These are phyloP conservation scores for Sebastes glaucus DNA, from an alignment of 2,797 vertebrate species.

Conservation along the genomic window DNA sequence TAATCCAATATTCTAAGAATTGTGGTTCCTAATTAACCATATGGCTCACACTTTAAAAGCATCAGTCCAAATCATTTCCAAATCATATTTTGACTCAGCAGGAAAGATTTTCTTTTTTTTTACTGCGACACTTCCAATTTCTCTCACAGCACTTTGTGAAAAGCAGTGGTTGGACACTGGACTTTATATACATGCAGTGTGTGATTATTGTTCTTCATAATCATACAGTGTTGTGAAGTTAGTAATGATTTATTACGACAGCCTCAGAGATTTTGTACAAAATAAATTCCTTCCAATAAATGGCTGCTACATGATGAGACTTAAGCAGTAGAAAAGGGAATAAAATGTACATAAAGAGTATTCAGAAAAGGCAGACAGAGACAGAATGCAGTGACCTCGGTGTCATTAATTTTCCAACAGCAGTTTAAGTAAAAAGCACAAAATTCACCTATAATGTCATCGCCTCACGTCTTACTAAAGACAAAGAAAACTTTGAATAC, in stretches of 20 bases:
- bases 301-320: neutral
- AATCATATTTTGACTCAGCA: slow-evolving; percentile 14
- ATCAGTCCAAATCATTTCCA: slow-evolving; percentile 1
- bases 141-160: neutral
- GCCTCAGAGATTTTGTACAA: neutral
- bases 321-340: neutral
- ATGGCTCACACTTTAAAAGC: slow-evolving; percentile 29
- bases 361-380: neutral
- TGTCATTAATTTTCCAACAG: neutral
- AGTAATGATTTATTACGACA: neutral
- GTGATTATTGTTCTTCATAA: neutral
- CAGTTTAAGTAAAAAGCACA: neutral
- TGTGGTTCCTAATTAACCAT: slow-evolving; percentile 27
- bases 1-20: slow-evolving; percentile 1
- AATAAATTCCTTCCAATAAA: neutral
- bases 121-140: neutral
- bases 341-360: neutral
- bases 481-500: neutral
- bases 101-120: neutral
- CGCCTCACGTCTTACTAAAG: neutral
- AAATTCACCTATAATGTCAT: neutral
- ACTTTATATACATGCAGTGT: neutral
- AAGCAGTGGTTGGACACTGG: neutral
- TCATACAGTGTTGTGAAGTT: neutral
- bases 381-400: neutral